phyloP scores from a whole-genome alignment of 2,888 invertebrate species.

The Polydesmus complanatus region DNA sequence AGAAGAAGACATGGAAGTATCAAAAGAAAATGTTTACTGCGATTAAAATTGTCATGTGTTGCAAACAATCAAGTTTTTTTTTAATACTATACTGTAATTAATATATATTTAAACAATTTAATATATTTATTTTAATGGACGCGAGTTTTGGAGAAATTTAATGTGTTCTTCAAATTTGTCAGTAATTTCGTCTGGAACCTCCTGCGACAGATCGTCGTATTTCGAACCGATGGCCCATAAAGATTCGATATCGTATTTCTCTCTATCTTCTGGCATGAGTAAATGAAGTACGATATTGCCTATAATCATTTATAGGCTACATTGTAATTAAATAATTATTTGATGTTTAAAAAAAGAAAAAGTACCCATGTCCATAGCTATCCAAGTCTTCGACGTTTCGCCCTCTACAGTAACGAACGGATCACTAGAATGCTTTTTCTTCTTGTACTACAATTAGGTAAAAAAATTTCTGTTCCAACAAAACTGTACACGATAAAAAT shows the following conservation, averaged over 20 bases:
- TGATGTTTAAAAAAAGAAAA: background rate
- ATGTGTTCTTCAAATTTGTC: background rate
- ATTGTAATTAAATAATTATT: background rate
- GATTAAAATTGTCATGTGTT: no score
- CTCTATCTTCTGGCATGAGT: constrained; percentile 54
- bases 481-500: background rate
- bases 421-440: constrained; percentile 36
- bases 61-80: no score
- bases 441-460: background rate
- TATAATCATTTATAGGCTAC: constrained; percentile 34
- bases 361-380: constrained; percentile 75
- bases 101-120: no score
- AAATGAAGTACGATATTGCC: constrained; percentile 86
- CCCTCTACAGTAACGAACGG: constrained; percentile 63
- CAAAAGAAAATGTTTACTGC: no score
- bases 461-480: background rate
- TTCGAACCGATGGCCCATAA: constrained; percentile 62
- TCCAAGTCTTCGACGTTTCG: constrained; percentile 60
- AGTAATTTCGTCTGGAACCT: background rate
- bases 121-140: no score
- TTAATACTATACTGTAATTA: no score
- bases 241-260: constrained; percentile 71
- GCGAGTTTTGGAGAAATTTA: background rate
- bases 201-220: background rate
- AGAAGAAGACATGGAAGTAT: no score